Conservation (phyloP, 2,888 invertebrate genomes). For the Lasioglossum zephyrum region DNA sequence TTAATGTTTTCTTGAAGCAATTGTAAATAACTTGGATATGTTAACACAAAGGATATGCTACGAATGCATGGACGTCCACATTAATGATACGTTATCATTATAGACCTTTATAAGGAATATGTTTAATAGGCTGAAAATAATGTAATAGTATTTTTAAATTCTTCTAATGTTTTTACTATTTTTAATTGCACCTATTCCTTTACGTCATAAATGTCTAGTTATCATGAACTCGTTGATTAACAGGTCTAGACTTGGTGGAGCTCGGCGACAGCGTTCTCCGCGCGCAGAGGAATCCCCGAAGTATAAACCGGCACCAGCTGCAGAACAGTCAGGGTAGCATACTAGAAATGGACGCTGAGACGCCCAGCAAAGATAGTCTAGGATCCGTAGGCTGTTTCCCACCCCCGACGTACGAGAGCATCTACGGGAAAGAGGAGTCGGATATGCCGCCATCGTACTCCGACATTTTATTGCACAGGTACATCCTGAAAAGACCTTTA, state of each 20-base stretch:
- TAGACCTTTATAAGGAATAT: no score
- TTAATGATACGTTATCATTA: neutral
- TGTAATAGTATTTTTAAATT: no score
- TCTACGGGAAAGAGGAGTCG: slow-evolving; percentile 84
- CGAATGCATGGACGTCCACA: neutral
- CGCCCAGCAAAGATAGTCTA: slow-evolving; percentile 85
- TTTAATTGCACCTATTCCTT: no score
- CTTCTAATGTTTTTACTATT: no score
- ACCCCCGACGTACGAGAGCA: slow-evolving; percentile 86
- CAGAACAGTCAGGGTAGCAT: slow-evolving; percentile 82
- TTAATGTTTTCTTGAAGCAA: neutral
- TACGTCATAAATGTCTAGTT: no score
- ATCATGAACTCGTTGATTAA: neutral
- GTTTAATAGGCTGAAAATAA: no score
- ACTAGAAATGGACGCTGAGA: slow-evolving; percentile 84
- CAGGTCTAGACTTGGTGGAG: slow-evolving; percentile 85
- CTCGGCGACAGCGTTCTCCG: slow-evolving; percentile 85
- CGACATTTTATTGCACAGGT: slow-evolving; percentile 81
- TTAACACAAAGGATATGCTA: neutral
- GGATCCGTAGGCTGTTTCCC: slow-evolving; percentile 85
- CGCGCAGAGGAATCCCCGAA: slow-evolving; percentile 81
- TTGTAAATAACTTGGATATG: neutral
- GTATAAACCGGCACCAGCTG: slow-evolving; percentile 82
- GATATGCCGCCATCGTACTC: slow-evolving; percentile 82
- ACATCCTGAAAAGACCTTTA: neutral